These are phyloP conservation scores for Clytia hemisphaerica DNA, from an alignment of 30 jellyfish, hydroid and myxozoan species.

Conservation along the genomic window DNA sequence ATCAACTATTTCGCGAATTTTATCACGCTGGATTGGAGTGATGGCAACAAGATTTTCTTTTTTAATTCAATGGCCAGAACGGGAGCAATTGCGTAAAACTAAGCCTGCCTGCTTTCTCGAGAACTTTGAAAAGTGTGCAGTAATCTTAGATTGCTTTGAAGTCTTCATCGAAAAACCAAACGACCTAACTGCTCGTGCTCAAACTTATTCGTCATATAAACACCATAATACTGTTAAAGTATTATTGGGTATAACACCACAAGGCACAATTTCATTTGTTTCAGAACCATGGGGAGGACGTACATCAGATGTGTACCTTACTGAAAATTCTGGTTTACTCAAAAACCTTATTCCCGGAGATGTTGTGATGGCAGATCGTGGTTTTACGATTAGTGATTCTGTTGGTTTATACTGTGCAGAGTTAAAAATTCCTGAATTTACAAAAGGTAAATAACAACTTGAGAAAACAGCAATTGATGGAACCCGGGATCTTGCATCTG, in stretches of 20 bases:
- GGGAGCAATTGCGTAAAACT: conserved; percentile 37
- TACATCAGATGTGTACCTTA: conserved; percentile 27
- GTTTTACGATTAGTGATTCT: too few species aligned
- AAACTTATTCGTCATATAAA: conserved; percentile 43
- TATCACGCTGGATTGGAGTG: conserved; percentile 41
- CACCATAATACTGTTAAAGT: conserved; percentile 45
- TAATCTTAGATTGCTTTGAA: conserved; percentile 43
- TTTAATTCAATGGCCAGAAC: conserved; percentile 39
- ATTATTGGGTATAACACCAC: conserved; percentile 48
- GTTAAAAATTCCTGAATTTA: conserved; percentile 40
- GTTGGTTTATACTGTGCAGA: too few species aligned
- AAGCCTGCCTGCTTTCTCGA: conserved; percentile 22
- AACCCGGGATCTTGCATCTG: conserved; percentile 46
- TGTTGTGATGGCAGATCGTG: too few species aligned
- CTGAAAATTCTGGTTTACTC: conserved; percentile 33
- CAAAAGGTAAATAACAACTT: conserved; percentile 38
- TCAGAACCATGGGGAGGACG: conserved; percentile 52
- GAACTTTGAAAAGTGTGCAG: conserved; percentile 24
- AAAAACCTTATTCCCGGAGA: conserved; percentile 35
- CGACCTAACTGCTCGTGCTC: conserved; percentile 46
- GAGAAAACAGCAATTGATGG: conserved; percentile 23
- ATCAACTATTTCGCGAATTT: conserved; percentile 41
- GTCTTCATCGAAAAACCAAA: conserved; percentile 35
- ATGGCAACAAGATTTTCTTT: conserved; percentile 39
- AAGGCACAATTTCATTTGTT: conserved; percentile 38